These are phyloP conservation scores for Vicugna pacos DNA, from an alignment of 2,113 vertebrate genomes.

Conservation along the genomic window DNA sequence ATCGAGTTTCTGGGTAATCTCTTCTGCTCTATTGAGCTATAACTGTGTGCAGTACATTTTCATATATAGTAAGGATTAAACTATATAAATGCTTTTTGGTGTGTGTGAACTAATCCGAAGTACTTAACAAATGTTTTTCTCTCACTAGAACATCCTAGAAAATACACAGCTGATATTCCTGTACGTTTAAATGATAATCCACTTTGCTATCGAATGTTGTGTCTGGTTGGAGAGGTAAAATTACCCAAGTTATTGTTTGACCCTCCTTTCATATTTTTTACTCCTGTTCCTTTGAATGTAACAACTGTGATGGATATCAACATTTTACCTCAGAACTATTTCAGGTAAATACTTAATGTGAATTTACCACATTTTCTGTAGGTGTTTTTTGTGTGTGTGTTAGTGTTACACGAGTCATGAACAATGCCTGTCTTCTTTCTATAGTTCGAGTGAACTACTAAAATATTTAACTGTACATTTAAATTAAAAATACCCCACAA, in stretches of 20 bases:
- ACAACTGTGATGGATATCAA: constrained; percentile 56
- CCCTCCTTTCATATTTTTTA: constrained; percentile 73
- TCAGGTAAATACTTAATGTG: constrained; percentile 70
- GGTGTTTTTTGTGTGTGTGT: constrained; percentile 29
- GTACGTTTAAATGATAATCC: constrained; percentile 62
- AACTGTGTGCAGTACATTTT: constrained; percentile 14
- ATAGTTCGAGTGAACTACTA: not conserved
- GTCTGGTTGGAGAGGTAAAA: constrained; percentile 71
- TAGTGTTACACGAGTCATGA: not conserved
- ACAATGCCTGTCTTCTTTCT: not conserved
- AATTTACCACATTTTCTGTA: constrained; percentile 25
- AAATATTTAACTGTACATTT: not conserved
- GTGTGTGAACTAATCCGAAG: constrained; percentile 41
- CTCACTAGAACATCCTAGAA: not conserved
- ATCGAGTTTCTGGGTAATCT: not conserved
- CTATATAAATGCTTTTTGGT: not conserved
- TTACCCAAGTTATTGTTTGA: constrained; percentile 69
- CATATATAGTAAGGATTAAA: constrained; percentile 27
- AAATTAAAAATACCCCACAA: constrained; percentile 17
- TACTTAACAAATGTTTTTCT: not conserved
- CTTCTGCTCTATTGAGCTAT: not conserved
- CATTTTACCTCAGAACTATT: constrained; percentile 76
- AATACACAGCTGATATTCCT: constrained; percentile 62
- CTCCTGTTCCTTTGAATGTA: constrained; percentile 75
- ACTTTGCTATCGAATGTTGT: constrained; percentile 36